Base-by-base conservation (phyloP, 2,113 vertebrate species). In the Pangasianodon hypophthalmus region DNA sequence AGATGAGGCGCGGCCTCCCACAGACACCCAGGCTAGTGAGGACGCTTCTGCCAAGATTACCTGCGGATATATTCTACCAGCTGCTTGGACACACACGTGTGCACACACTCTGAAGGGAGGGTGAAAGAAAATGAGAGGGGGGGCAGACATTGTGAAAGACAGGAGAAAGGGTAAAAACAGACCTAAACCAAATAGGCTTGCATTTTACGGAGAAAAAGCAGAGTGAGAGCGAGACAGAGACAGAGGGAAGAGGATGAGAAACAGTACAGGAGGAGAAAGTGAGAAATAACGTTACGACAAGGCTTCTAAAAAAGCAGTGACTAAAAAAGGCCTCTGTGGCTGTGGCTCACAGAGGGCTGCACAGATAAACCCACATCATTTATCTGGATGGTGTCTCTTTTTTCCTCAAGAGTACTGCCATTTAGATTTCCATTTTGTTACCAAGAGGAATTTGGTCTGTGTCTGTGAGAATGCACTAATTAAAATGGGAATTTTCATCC, bases 1-100 rank as follows among this genome's bases (percentile, higher is more conserved):
- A 95, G 95, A 96, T 95, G 95, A 95, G 95, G 93, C 93, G 94
- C 93, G 95, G 94, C 95, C 96, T 96, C 96, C 95, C 95, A 96
- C 96, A 95, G 95, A 95, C 93, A 90, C 93, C 94, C 91, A 91
- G 95, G 95, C 95, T 94, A 94, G 95, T 92, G 93, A 93, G 94
- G 94, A 94, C 94, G 94, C 94, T 95, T 96, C 88, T 95, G 94
- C 92, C 93, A 94, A 96, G 96, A 96, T 95, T 96, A 96, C 95
- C 95, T 96, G 95, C 69, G 92, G 93, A 89, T 92, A 93, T 92
- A 87, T 69, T 52, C 84, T 81, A 86, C 85, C 91, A 91, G 91
- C 90, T 88, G 89, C 92, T 86, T 52, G 84, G 87, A 88, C 84
- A 84, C 75, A 90, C 71, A 44, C 87, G 84, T 81, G 85, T 69